Conservation (phyloP, 2,888 invertebrate genomes). For the Ichneumon xanthorius region DNA sequence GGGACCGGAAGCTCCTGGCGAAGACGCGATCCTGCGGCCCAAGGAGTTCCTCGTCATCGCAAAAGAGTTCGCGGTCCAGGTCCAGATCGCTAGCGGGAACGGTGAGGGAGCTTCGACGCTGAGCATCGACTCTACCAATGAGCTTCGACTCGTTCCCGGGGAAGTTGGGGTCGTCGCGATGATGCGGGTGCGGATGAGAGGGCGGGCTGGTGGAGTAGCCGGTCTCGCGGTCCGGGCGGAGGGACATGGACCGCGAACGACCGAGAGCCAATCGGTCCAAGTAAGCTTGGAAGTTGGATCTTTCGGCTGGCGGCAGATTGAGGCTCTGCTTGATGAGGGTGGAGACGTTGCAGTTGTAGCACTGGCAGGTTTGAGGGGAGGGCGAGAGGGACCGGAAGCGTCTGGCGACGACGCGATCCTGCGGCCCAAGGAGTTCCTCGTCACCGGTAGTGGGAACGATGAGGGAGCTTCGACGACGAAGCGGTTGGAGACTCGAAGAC, state of each 20-base stretch:
- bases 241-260: slow-evolving; percentile 17
- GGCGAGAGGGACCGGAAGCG: slow-evolving; percentile 78
- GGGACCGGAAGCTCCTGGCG: slow-evolving; percentile 75
- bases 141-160: background rate
- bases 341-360: slow-evolving; percentile 81
- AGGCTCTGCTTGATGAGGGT: slow-evolving; percentile 78
- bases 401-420: slow-evolving; percentile 51
- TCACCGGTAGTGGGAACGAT: background rate
- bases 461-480: slow-evolving; percentile 15
- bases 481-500: background rate
- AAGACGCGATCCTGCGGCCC: background rate
- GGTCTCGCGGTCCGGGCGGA: background rate
- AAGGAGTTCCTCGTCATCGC: background rate
- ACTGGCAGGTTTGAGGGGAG: slow-evolving; percentile 73
- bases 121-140: background rate
- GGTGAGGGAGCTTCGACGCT: slow-evolving; percentile 19
- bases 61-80: slow-evolving; percentile 47
- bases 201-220: slow-evolving; percentile 43
- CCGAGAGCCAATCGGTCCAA: slow-evolving; percentile 73
- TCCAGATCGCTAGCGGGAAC: slow-evolving; percentile 11
- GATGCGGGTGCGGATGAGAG: background rate
- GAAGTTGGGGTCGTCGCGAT: slow-evolving; percentile 14
- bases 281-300: slow-evolving; percentile 78
- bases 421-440: background rate
- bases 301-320: slow-evolving; percentile 78